Base-by-base conservation (phyloP, 2,797 vertebrate genomes). In the Gymnodraco acuticeps region DNA sequence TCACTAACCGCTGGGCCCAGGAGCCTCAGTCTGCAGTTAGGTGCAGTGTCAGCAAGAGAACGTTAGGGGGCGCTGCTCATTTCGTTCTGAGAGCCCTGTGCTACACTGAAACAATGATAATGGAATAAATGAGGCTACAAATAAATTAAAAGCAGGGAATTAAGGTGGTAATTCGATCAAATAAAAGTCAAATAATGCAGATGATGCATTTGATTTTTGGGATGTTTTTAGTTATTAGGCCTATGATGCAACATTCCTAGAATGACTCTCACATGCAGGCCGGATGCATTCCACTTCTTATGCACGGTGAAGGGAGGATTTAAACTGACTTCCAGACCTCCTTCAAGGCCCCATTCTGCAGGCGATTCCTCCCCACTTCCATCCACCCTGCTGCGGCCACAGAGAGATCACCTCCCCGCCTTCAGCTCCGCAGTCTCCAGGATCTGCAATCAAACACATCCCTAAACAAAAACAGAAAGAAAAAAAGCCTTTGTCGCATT, bases 41-140 rank as follows among this genome's bases (percentile, higher is more conserved):
- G 9, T 64, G 80, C 73, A 16, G 33, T 50, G n/a, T 1, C 14
- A 0, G 1, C 0, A 0, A 1, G 1, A 0, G 61, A 46, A 60
- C 94, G 60, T 80, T 14, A 89, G 94, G 92, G 85, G 93, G 64
- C 89, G 88, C 88, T 94, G 88, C 80, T 87, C 82, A 42, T 89
- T 93, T 92, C 89, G 51, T 62, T 84, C 77, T 91, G 87, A 78
- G 61, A 75, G 20, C 19, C 38, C 7, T 38, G 33, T 9, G 48
- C 43, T 67, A 10, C 51, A 72, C 47, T 64, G 66, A 68, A 47
- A 75, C 53, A 62, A 41, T 10, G 62, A 67, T 62, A 61, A 65
- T 19, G 3, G 52, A 62, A 76, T 17, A n/a, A 67, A 60, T 50
- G n/a, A 15, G 17, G 10, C 3, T 42, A 13, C 58, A 47, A 60